phyloP scores from a whole-genome alignment of 2,797 vertebrate species.

The Fratercula arctica region DNA sequence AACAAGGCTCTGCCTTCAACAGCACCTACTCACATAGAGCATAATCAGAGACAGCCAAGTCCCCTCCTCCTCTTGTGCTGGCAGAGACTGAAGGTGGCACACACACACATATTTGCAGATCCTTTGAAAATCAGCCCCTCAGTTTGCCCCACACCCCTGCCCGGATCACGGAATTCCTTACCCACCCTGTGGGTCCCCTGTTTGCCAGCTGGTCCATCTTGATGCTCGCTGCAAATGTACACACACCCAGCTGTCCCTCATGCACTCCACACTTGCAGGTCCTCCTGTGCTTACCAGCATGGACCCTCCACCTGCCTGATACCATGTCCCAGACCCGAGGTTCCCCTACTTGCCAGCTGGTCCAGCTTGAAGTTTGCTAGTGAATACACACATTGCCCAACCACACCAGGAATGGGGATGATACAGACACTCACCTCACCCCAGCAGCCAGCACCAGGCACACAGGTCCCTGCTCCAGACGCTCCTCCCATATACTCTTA shows the following conservation, averaged over 20 bases:
- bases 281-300: neutral
- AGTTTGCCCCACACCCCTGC: neutral
- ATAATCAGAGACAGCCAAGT: neutral
- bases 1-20: neutral
- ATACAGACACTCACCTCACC: neutral
- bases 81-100: neutral
- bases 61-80: neutral
- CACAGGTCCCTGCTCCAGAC: no score
- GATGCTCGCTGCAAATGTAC: neutral
- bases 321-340: neutral
- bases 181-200: rapidly evolving
- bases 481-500: neutral
- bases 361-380: neutral
- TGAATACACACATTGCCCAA: rapidly evolving
- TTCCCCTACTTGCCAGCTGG: no score
- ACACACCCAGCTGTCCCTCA: neutral
- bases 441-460: neutral
- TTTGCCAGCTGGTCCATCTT: neutral
- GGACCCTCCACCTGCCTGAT: no score
- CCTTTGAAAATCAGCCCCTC: neutral
- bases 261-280: neutral
- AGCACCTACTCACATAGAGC: neutral
- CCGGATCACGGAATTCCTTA: neutral
- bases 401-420: neutral
- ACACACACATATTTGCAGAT: neutral